These are phyloP conservation scores for Hermetia illucens DNA, from an alignment of 1,140 invertebrate genomes.

Conservation along the genomic window DNA sequence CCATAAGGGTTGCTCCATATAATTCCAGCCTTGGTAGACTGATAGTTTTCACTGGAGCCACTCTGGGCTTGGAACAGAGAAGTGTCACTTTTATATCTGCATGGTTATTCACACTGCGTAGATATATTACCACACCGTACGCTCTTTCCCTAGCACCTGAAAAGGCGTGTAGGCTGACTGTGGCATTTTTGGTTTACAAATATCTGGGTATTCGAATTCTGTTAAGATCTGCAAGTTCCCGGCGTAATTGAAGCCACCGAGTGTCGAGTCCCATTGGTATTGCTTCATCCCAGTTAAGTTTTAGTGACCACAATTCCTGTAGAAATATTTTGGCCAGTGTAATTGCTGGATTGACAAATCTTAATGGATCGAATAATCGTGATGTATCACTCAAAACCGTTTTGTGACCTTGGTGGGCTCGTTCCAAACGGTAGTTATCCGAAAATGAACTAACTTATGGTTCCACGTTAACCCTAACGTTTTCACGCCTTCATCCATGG, in stretches of 20 bases:
- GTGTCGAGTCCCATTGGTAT: conserved; percentile 14
- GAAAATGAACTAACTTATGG: no score
- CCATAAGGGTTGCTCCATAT: conserved; percentile 23
- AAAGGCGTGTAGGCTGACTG: no score
- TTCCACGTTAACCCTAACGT: no score
- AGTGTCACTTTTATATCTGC: conserved; percentile 9
- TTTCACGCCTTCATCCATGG: no score
- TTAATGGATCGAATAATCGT: conserved; percentile 32
- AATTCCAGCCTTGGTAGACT: conserved; percentile 32
- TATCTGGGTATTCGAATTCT: no score
- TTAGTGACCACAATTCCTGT: conserved; percentile 27
- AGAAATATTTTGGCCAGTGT: conserved; percentile 29
- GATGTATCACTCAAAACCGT: conserved; percentile 14
- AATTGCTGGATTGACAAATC: conserved; percentile 25
- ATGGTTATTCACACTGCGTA: conserved; percentile 7
- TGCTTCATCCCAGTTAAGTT: conserved; percentile 30
- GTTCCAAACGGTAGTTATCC: no score
- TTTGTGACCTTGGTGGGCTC: no score
- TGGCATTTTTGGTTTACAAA: no score
- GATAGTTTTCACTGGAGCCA: conserved; percentile 24
- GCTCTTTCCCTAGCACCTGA: conserved; percentile 16
- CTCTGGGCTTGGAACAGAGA: conserved; percentile 21
- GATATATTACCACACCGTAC: conserved; percentile 19
- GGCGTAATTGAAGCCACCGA: no score
- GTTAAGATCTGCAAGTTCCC: no score